phyloP scores from a whole-genome alignment of 2,797 vertebrate species.

The Pelochelys cantorii region DNA sequence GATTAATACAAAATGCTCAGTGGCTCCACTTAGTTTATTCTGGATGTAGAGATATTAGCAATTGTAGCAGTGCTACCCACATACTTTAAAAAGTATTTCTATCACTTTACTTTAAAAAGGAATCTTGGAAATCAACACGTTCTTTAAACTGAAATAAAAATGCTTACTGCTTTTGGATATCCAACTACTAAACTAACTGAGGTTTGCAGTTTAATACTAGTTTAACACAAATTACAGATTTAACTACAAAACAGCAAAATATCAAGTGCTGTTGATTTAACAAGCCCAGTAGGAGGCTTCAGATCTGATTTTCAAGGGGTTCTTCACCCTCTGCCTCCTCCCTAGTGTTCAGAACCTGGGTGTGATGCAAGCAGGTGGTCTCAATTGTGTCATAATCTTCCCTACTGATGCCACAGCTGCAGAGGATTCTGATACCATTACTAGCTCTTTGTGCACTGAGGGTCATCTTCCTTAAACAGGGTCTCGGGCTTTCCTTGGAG shows the following conservation, averaged over 20 bases:
- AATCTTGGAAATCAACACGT: fast-evolving
- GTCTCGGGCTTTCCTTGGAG: background rate
- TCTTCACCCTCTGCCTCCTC: fast-evolving
- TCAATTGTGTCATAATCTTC: background rate
- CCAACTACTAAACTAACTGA: background rate
- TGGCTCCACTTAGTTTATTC: fast-evolving
- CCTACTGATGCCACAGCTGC: fast-evolving
- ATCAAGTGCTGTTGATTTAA: fast-evolving
- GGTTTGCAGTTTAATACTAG: background rate
- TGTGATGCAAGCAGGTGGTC: fast-evolving
- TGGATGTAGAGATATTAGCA: background rate
- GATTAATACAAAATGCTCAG: fast-evolving
- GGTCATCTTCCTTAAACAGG: fast-evolving
- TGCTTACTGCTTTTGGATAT: fast-evolving
- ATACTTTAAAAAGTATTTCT: too few species aligned
- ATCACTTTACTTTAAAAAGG: too few species aligned
- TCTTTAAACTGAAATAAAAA: background rate
- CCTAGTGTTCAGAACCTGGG: fast-evolving
- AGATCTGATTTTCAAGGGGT: fast-evolving
- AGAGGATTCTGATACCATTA: fast-evolving
- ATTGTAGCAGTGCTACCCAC: background rate
- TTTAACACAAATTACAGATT: fast-evolving
- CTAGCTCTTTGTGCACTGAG: fast-evolving
- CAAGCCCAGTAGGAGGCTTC: fast-evolving
- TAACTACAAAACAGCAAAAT: background rate